Conservation (phyloP, 2,113 vertebrate genomes). For the Mustela lutreola region DNA sequence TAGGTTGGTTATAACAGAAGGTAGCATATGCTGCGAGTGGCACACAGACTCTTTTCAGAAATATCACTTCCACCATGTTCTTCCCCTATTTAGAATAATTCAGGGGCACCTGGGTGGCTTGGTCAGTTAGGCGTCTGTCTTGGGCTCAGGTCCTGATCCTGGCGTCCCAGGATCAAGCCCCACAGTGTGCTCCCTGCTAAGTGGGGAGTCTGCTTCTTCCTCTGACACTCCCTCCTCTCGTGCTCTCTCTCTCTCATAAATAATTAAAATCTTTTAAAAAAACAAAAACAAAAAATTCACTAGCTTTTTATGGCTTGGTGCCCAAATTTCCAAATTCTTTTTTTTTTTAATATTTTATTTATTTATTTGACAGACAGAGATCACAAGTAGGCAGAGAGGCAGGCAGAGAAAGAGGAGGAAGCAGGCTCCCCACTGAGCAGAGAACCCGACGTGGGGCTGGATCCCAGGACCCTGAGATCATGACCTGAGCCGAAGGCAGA, state of each 20-base stretch:
- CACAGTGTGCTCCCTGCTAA: no score
- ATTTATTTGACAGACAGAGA: no score
- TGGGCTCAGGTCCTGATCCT: neutral
- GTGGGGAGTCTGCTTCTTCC: neutral
- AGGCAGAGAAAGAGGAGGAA: no score
- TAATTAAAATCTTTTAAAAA: neutral
- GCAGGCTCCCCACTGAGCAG: no score
- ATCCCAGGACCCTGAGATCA: no score
- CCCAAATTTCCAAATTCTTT: neutral
- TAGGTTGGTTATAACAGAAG: neutral
- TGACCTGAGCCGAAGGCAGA: no score
- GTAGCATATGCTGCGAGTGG: neutral
- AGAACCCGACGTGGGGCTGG: no score
- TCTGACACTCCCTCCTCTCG: neutral
- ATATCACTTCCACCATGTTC: neutral
- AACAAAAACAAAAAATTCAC: neutral
- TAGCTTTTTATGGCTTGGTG: neutral
- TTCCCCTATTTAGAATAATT: neutral
- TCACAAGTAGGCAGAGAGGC: no score
- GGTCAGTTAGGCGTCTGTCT: neutral
- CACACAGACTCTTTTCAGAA: conserved; percentile 32
- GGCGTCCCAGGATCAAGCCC: neutral
- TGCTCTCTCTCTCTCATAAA: neutral
- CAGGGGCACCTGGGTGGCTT: neutral
- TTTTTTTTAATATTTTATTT: no score